Conservation (phyloP, 2,888 invertebrate genomes). For the Tolmerus cingulatus region DNA sequence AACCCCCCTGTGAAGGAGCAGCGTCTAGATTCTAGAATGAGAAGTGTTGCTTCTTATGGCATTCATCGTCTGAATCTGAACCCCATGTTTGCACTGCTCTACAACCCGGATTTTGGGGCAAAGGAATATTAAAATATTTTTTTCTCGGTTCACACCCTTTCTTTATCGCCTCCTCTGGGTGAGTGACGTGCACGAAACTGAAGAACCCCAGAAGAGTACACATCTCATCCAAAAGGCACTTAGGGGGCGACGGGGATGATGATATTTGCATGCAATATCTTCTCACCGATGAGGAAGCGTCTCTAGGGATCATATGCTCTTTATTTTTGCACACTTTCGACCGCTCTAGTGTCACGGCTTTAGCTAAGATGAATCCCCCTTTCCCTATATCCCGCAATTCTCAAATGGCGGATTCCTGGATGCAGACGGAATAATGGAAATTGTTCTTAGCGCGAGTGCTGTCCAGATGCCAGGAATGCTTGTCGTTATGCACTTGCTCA, state of each 20-base stretch:
- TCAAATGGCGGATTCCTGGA: background rate
- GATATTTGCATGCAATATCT: background rate
- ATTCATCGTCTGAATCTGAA: background rate
- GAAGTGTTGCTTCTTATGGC: background rate
- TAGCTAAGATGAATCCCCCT: background rate
- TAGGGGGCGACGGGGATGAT: background rate
- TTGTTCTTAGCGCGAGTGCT: background rate
- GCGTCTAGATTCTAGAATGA: background rate
- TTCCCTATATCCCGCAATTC: background rate
- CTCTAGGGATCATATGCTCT: background rate
- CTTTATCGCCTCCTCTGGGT: background rate
- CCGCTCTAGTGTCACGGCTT: background rate
- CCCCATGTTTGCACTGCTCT: background rate
- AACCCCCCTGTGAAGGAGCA: background rate
- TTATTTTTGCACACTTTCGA: background rate
- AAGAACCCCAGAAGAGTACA: background rate
- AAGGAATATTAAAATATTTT: background rate
- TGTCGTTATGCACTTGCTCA: background rate
- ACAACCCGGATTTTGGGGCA: background rate
- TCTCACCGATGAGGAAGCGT: background rate
- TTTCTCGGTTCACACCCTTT: background rate
- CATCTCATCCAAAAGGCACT: background rate
- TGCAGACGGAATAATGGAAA: background rate
- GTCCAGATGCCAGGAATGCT: background rate
- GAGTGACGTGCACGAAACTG: background rate